Conservation (phyloP, 2,888 invertebrate genomes). For the Lysandra bellargus region DNA sequence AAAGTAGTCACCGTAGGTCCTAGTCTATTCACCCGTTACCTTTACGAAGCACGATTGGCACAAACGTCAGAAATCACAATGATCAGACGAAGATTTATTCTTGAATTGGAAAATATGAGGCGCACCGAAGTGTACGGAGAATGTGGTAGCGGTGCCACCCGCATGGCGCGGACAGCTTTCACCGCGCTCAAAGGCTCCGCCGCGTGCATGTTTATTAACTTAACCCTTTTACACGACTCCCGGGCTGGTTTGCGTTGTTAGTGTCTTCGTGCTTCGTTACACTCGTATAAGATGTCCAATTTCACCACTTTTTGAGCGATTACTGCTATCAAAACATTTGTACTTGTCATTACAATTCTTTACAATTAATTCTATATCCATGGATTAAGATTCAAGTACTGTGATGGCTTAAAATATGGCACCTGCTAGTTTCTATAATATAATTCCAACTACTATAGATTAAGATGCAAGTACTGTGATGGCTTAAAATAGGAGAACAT, state of each 20-base stretch:
- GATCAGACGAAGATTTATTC: neutral
- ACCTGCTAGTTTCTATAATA: neutral
- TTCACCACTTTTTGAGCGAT: neutral
- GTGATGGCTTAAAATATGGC: no score
- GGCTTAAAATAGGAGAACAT: neutral
- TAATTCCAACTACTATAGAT: neutral
- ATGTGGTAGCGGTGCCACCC: slow-evolving; percentile 45
- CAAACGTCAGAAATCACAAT: neutral
- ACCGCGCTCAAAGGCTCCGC: slow-evolving; percentile 69
- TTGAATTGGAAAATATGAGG: neutral
- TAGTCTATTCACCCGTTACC: no score
- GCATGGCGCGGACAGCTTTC: slow-evolving; percentile 62
- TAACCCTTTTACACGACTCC: slow-evolving; percentile 73
- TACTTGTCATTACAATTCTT: no score
- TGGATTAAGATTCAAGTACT: no score
- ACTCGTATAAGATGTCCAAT: neutral
- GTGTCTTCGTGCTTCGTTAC: slow-evolving; percentile 49
- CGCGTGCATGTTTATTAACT: slow-evolving; percentile 72
- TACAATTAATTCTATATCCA: no score
- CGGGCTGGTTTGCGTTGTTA: slow-evolving; percentile 59
- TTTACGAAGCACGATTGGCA: neutral
- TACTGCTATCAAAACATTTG: neutral
- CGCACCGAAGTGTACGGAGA: slow-evolving; percentile 21
- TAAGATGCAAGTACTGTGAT: neutral
- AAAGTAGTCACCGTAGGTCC: no score